phyloP scores from a whole-genome alignment of 2,113 vertebrate species.

The Heteronetta atricapilla region DNA sequence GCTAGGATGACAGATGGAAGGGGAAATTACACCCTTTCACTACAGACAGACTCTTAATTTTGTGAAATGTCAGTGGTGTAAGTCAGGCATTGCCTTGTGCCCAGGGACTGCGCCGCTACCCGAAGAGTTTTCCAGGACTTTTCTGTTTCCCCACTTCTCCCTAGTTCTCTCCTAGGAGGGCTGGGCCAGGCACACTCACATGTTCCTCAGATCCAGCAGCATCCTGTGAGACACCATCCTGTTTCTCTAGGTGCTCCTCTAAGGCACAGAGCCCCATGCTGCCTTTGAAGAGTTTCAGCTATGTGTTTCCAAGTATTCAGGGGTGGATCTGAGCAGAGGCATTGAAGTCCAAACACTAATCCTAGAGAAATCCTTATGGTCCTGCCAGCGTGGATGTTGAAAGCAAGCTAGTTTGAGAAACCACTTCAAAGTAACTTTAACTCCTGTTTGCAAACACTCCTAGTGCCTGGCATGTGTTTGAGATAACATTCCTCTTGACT shows the following conservation, averaged over 20 bases:
- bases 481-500: neutral
- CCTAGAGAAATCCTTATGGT: neutral
- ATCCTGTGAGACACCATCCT: neutral
- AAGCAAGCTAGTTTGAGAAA: neutral
- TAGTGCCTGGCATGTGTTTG: neutral
- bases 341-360: neutral
- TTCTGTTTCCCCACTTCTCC: neutral
- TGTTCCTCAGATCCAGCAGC: neutral
- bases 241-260: neutral
- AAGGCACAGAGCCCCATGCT: neutral
- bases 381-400: neutral
- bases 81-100: neutral
- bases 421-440: neutral
- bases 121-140: neutral
- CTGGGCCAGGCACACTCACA: neutral
- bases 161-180: neutral
- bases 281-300: neutral
- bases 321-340: neutral
- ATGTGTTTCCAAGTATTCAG: neutral
- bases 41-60: neutral
- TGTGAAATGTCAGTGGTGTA: neutral
- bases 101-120: rapidly evolving
- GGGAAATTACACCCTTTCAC: neutral
- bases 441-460: neutral
- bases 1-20: neutral